Percentiles rank a stretch among this genome's conserved stretches.
These are phyloP conservation scores for Diplosoma virens DNA, from an alignment of 23 tunicate genomes.

Conservation along the genomic window DNA sequence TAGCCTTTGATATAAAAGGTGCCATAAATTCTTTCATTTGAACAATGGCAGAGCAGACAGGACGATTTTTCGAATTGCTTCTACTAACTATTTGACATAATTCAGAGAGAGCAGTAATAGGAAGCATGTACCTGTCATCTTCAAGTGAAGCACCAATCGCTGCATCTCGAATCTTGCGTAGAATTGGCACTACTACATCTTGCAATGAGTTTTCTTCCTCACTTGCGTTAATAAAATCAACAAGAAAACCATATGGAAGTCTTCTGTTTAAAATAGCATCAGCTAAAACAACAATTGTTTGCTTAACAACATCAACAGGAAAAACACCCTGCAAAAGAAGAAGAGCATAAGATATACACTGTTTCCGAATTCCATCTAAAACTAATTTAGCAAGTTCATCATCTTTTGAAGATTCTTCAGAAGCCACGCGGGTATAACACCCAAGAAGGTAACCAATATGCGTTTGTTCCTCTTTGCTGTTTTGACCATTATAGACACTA, in stretches of 20 bases:
- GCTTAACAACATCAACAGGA: neutral
- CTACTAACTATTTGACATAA: conserved; percentile 45
- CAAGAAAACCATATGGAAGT: conserved; percentile 37
- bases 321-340: conserved; percentile 28
- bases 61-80: conserved; percentile 43
- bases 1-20: conserved; percentile 37
- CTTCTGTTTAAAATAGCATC: conserved; percentile 13
- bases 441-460: conserved; percentile 3
- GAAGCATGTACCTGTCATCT: conserved; percentile 25
- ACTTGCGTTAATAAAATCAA: conserved; percentile 14
- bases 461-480: neutral
- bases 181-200: conserved; percentile 13
- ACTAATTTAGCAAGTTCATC: conserved; percentile 8
- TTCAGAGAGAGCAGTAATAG: conserved; percentile 38
- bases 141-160: conserved; percentile 39
- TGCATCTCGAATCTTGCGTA: conserved; percentile 37
- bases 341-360: conserved; percentile 7
- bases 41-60: conserved; percentile 47
- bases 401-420: conserved; percentile 1
- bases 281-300: neutral
- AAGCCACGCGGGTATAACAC: neutral
- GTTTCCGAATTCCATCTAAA: conserved; percentile 36
- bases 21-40: conserved; percentile 50
- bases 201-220: neutral
- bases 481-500: neutral